Evolutionary conservation across 2,888 invertebrate genomes (phyloP).

Genomic region (Amiota minor): DNA sequence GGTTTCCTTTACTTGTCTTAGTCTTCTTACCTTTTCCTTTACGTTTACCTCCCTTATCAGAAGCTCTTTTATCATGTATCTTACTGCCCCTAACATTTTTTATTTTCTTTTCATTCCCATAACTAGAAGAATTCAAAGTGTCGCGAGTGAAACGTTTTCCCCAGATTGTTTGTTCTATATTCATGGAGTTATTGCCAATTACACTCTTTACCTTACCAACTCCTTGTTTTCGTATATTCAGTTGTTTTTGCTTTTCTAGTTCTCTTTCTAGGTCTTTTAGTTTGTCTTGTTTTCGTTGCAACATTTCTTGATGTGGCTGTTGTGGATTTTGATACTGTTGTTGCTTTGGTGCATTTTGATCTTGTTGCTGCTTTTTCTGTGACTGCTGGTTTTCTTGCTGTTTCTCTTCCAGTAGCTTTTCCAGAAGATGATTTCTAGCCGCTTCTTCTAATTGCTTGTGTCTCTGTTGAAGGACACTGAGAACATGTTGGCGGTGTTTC

Average conservation of each 20-base stretch:
- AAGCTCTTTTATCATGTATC: not conserved
- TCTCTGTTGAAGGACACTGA: no score
- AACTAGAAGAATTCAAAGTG: not conserved
- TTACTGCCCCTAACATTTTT: not conserved
- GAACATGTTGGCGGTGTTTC: no score
- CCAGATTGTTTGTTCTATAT: constrained; percentile 46
- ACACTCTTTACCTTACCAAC: constrained; percentile 48
- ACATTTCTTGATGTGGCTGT: not conserved
- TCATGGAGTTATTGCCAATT: constrained; percentile 63
- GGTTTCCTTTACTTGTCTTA: not conserved
- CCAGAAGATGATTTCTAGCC: no score
- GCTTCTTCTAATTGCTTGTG: no score
- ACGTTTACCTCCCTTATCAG: not conserved
- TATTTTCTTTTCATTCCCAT: not conserved
- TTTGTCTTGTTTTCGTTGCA: constrained; percentile 15
- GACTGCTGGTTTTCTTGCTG: constrained; percentile 9
- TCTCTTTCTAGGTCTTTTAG: no score
- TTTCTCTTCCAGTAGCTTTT: not conserved
- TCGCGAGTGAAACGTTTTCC: constrained; percentile 43
- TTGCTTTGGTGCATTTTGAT: not conserved
- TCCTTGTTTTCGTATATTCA: constrained; percentile 24
- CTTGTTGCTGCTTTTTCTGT: constrained; percentile 21
- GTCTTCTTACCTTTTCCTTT: not conserved
- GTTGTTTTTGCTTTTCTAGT: not conserved
- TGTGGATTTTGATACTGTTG: constrained; percentile 5